Conservation (phyloP, 2,888 invertebrate genomes). For the Drosophila niveifrons region DNA sequence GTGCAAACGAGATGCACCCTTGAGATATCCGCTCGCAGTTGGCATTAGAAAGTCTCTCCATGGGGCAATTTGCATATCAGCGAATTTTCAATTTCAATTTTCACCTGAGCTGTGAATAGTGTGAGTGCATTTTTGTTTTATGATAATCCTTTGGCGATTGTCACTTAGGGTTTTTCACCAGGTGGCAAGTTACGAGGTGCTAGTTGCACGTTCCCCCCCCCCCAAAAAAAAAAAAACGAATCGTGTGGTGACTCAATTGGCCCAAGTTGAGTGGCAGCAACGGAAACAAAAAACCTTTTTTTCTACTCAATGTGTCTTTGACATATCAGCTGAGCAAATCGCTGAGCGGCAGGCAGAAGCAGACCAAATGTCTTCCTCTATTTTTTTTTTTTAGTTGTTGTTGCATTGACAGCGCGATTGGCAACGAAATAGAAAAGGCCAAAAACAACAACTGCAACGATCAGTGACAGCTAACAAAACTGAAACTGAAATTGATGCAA, state of each 20-base stretch:
- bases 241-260: slow-evolving; percentile 51
- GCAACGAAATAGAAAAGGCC: slow-evolving; percentile 18
- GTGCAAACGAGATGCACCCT: slow-evolving; percentile 71
- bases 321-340: slow-evolving; percentile 65
- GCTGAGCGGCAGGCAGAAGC: slow-evolving; percentile 48
- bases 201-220: slow-evolving; percentile 31
- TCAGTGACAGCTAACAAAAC: slow-evolving; percentile 51
- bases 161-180: slow-evolving; percentile 58
- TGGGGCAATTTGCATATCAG: slow-evolving; percentile 32
- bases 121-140: slow-evolving; percentile 68
- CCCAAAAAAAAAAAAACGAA: slow-evolving; percentile 6
- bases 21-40: slow-evolving; percentile 43
- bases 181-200: slow-evolving; percentile 50
- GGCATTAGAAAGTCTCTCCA: slow-evolving; percentile 58
- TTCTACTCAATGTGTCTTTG: slow-evolving; percentile 28
- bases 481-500: slow-evolving; percentile 70
- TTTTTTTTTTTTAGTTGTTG: too few relatives aligned
- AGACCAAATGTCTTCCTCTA: slow-evolving; percentile 10
- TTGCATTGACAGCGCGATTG: slow-evolving; percentile 25
- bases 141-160: slow-evolving; percentile 62
- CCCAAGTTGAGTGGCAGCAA: slow-evolving; percentile 38
- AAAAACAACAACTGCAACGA: slow-evolving; percentile 20
- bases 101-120: slow-evolving; percentile 35
- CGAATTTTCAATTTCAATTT: slow-evolving; percentile 50
- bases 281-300: slow-evolving; percentile 53